Percentiles rank a stretch among this genome's conserved stretches.
phyloP scores from a whole-genome alignment of 2,888 invertebrate genomes.

The Cyaniris semiargus region DNA sequence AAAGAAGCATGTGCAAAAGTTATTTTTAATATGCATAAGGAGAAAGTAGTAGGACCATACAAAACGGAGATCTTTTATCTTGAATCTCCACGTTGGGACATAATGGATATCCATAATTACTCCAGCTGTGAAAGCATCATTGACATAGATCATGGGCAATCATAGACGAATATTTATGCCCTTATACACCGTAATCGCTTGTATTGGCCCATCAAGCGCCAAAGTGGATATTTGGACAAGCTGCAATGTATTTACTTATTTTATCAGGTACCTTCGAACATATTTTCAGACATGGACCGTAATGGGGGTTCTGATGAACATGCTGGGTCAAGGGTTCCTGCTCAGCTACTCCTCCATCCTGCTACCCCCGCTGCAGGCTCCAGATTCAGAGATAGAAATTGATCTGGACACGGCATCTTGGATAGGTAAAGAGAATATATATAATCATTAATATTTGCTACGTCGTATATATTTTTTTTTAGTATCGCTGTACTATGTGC shows the following conservation, averaged over 20 bases:
- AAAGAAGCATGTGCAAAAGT: background rate
- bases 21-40: background rate
- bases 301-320: constrained; percentile 53
- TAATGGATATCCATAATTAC: background rate
- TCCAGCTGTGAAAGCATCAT: too few species aligned
- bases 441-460: background rate
- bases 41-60: background rate
- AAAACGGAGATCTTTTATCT: background rate
- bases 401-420: constrained; percentile 7
- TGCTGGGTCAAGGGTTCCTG: constrained; percentile 52
- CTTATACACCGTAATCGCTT: too few species aligned
- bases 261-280: background rate
- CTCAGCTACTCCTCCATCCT: constrained; percentile 78
- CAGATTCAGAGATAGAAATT: background rate
- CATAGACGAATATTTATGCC: too few species aligned
- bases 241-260: background rate
- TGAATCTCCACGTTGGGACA: background rate
- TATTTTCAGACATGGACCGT: constrained; percentile 50
- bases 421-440: background rate
- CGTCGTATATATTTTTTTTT: too few species aligned
- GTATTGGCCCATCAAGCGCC: too few species aligned
- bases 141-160: too few species aligned
- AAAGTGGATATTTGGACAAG: too few species aligned
- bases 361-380: constrained; percentile 54
- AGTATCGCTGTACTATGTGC: too few species aligned